Base-by-base conservation (phyloP, 2,888 invertebrate genomes). In the Drosophila dives region DNA sequence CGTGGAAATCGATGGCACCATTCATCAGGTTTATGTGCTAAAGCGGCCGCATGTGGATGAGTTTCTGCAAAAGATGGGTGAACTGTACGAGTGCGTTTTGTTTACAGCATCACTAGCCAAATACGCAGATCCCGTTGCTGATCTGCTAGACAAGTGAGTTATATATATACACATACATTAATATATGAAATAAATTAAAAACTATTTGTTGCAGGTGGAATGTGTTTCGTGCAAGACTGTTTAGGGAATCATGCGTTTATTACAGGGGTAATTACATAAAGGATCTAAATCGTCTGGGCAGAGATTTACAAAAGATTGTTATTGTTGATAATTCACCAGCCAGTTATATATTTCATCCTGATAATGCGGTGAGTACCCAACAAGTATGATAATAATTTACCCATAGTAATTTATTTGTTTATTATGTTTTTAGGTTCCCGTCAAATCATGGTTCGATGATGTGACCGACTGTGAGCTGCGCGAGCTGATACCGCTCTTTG, bases 281-380 rank as follows among this genome's bases (percentile, higher is more conserved):
- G 95, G 99, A 99, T 95, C 95, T 99, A 91, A 98, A 98, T 95
- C 97, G 98, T 92, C 95, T 99, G 83, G 99, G 99, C 72, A 95
- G 99, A 81, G 98, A 99, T 94, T 94, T 99, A 93, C 96, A 98
- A 91, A 97, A 98, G 93, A 98, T 99, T 91, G 96, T 99, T 91
- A 99, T 99, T 92, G 98, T 99, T 86, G 99, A 99, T 95, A 99
- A 99, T 94, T 99, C 99, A 91, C 99, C 99, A 91, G 99, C 99
- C 92, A 99, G 99, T 83, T 99, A 99, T 94, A 98, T 99, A 95
- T 99, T 99, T 96, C 99, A 99, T 95, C 99, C 99, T 92, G 99
- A 99, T 93, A 99, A 99, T 94, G 99, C 99, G 94, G 99, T 99
- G 94, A 96, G 97, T 96, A 29, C 3, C 23, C 0, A 2, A 20